A percentile compares a stretch with the other conserved stretches of the same genome.
Evolutionary conservation across 2,888 invertebrate species (phyloP).

Genomic region (Eucera pruinosa): DNA sequence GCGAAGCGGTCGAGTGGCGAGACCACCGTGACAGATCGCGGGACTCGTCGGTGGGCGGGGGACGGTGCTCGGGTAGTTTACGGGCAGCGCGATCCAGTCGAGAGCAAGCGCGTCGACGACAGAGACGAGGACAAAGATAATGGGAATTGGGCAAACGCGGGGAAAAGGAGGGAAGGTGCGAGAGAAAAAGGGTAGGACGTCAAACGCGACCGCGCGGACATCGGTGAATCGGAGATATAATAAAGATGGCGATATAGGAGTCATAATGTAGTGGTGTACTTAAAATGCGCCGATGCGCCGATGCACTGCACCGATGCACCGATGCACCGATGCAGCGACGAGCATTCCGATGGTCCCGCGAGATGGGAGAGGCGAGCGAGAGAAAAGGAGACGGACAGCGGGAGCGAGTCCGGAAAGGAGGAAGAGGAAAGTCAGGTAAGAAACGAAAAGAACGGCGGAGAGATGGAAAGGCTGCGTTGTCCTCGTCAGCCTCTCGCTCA

Average conservation of each 20-base stretch:
- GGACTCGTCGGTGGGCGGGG: too few relatives aligned
- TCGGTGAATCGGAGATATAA: conserved; percentile 78
- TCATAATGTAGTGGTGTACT: conserved; percentile 83
- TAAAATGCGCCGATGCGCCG: conserved; percentile 76
- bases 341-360: conserved; percentile 81
- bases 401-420: conserved; percentile 36
- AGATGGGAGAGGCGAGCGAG: conserved; percentile 51
- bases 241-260: conserved; percentile 84
- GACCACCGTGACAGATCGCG: conserved; percentile 21
- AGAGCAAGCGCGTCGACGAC: not conserved
- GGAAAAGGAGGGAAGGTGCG: conserved; percentile 31
- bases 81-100: not conserved
- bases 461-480: conserved; percentile 72
- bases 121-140: conserved; percentile 27
- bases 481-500: conserved; percentile 82
- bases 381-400: conserved; percentile 31
- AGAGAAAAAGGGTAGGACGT: conserved; percentile 70
- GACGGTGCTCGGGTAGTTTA: not conserved
- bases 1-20: conserved; percentile 52
- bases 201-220: conserved; percentile 74
- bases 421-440: conserved; percentile 61
- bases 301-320: conserved; percentile 76
- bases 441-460: conserved; percentile 60
- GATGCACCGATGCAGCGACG: conserved; percentile 76
- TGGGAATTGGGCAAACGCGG: conserved; percentile 8